phyloP scores from a whole-genome alignment of 2,113 vertebrate genomes.

The Peromyscus leucopus region DNA sequence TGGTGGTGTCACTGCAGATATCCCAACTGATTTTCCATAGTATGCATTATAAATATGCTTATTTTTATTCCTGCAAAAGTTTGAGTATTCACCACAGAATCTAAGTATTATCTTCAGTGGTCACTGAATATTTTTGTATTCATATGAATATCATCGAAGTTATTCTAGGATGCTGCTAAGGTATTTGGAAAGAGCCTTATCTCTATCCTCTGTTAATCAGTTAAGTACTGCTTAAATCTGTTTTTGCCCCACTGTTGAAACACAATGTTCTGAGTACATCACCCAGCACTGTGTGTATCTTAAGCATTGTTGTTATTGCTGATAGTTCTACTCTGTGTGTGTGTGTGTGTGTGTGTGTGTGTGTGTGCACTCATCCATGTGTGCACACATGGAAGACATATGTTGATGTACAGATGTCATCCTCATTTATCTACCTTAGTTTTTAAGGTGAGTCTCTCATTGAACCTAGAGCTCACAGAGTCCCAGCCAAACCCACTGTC shows the following conservation, averaged over 20 bases:
- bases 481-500: not conserved
- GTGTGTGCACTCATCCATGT: not conserved
- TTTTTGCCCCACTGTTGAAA: not conserved
- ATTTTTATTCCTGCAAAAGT: not conserved
- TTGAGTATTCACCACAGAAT: not conserved
- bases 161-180: not conserved
- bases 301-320: not conserved
- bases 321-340: not conserved
- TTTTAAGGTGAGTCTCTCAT: not conserved
- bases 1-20: not conserved
- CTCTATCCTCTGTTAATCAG: not conserved
- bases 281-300: not conserved
- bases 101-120: not conserved
- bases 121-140: not conserved
- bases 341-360: not conserved
- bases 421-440: not conserved
- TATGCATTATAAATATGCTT: not conserved
- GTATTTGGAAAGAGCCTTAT: not conserved
- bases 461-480: not conserved
- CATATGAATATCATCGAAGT: not conserved
- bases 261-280: not conserved
- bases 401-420: not conserved
- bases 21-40: conserved; percentile 15
- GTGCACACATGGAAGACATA: not conserved
- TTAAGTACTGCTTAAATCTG: not conserved